A percentile compares a stretch with the other conserved stretches of the same genome.
phyloP scores from a whole-genome alignment of 2,797 vertebrate genomes.

The Crypturellus tataupa region DNA sequence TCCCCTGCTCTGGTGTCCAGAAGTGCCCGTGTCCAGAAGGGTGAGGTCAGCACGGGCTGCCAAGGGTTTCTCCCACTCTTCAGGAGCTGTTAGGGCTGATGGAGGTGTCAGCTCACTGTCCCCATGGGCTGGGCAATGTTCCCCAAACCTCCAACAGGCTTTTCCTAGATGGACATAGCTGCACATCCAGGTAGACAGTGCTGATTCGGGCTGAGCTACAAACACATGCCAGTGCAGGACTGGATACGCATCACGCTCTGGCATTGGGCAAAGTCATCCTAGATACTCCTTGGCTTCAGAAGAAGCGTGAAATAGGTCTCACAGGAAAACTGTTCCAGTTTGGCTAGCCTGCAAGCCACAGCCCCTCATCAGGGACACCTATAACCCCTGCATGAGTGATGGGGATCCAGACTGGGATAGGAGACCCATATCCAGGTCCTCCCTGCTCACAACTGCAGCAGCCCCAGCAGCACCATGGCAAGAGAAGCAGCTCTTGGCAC shows the following conservation, averaged over 20 bases:
- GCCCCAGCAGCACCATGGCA: not conserved
- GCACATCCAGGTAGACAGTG: not conserved
- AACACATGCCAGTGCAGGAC: not conserved
- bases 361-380: not conserved
- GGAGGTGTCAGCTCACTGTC: not conserved
- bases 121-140: not conserved
- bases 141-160: not conserved
- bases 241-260: not conserved
- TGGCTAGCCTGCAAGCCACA: not conserved
- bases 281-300: not conserved
- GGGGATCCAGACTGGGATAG: not conserved
- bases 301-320: not conserved
- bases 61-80: not conserved
- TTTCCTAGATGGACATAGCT: too few relatives aligned
- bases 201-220: not conserved
- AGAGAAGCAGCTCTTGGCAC: not conserved
- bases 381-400: not conserved
- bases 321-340: not conserved
- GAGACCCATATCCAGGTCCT: too few relatives aligned
- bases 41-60: not conserved
- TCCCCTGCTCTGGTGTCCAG: not conserved
- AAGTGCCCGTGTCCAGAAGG: not conserved
- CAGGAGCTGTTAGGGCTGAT: not conserved
- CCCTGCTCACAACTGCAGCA: not conserved
- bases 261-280: not conserved